Percentiles rank a stretch among this genome's conserved stretches.
These are phyloP conservation scores for Diachasmimorpha longicaudata DNA, from an alignment of 1,140 invertebrate species.

Conservation along the genomic window DNA sequence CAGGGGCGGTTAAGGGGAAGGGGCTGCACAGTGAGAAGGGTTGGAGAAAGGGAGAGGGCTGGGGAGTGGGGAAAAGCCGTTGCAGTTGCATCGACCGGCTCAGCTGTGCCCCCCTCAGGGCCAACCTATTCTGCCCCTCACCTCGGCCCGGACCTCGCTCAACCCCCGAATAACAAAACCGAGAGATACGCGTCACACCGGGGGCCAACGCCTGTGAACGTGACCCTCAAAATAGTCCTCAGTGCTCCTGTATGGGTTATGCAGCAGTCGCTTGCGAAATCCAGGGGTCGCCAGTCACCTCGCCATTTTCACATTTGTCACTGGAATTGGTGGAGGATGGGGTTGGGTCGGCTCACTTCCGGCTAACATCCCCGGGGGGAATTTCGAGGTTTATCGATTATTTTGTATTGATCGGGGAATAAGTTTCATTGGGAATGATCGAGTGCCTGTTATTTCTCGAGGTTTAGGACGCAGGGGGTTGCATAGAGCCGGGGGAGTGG, in stretches of 20 bases:
- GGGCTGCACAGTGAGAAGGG: background rate
- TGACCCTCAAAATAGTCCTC: constrained; percentile 27
- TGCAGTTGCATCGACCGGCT: constrained; percentile 27
- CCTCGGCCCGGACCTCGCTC: constrained; percentile 24
- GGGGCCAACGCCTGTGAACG: constrained; percentile 14
- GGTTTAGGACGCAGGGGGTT: too few relatives aligned
- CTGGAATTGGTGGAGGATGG: background rate
- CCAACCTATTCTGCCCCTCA: constrained; percentile 8
- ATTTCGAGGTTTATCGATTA: too few relatives aligned
- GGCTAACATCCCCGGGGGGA: too few relatives aligned
- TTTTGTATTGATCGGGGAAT: too few relatives aligned
- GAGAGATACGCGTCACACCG: background rate
- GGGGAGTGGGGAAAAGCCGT: constrained; percentile 10
- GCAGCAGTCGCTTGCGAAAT: background rate
- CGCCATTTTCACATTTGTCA: background rate
- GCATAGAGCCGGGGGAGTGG: too few relatives aligned
- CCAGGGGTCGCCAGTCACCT: background rate
- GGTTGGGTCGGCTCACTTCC: background rate
- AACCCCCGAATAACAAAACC: constrained; percentile 21
- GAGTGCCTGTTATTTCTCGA: too few relatives aligned
- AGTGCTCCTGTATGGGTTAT: background rate
- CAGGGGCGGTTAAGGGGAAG: constrained; percentile 15
- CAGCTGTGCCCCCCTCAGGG: constrained; percentile 17
- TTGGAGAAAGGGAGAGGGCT: background rate
- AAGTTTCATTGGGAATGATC: too few relatives aligned